Percentiles rank a stretch among this genome's conserved stretches.
These are phyloP conservation scores for Drosophila bunnanda DNA, from an alignment of 2,888 invertebrate genomes.

Conservation along the genomic window DNA sequence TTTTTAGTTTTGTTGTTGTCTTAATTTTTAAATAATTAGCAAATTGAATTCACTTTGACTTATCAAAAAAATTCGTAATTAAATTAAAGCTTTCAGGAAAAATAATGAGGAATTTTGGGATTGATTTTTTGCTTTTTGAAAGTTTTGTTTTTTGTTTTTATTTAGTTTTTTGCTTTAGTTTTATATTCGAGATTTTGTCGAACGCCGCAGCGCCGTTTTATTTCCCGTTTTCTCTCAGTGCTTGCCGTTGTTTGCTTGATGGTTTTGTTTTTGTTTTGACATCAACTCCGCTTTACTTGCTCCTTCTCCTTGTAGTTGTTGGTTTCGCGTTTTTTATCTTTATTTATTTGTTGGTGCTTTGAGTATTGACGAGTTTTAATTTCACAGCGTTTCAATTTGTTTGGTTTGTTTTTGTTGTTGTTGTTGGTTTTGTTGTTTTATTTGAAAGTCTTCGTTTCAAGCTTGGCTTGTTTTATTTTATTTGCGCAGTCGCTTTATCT, in stretches of 20 bases:
- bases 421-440: conserved; percentile 50
- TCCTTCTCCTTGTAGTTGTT: conserved; percentile 52
- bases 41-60: conserved; percentile 78
- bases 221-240: conserved; percentile 40
- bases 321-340: conserved; percentile 37
- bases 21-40: conserved; percentile 70
- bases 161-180: conserved; percentile 32
- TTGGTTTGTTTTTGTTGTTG: conserved; percentile 71
- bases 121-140: conserved; percentile 56
- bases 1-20: conserved; percentile 51
- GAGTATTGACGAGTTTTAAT: conserved; percentile 80
- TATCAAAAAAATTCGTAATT: conserved; percentile 77
- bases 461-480: conserved; percentile 70
- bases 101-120: conserved; percentile 76
- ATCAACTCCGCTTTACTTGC: conserved; percentile 67
- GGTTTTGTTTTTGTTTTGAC: conserved; percentile 45
- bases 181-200: conserved; percentile 63
- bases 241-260: conserved; percentile 36
- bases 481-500: conserved; percentile 72
- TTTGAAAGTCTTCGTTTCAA: conserved; percentile 76
- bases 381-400: conserved; percentile 78
- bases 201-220: conserved; percentile 57
- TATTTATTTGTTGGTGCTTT: conserved; percentile 70
- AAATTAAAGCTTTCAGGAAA: conserved; percentile 79
- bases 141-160: conserved; percentile 38